Base-by-base conservation (phyloP, 35 echinoderm and acorn worm genomes). In the Apostichopus parvimensis region DNA sequence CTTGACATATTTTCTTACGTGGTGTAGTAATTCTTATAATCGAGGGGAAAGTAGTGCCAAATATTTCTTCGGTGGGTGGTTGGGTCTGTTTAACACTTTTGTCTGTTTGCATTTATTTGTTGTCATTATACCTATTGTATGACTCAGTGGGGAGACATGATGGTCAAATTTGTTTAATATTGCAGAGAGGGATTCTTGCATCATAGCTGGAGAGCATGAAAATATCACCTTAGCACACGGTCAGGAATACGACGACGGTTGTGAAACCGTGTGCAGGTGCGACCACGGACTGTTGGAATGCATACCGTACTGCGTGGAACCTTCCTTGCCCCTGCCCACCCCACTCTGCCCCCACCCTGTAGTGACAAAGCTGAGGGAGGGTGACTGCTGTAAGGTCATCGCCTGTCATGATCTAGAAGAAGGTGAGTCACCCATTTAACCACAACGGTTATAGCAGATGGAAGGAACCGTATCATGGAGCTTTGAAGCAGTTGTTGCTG, bases 391-490 rank as follows among this genome's bases (percentile, higher is more conserved):
- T 34, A 72, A 92, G 82, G 97, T 96, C 57, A 93, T 99, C 17
- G 95, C 93, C 2, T 99, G 97, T 88, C 95, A 99, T 17, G 94
- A 99, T 77, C 97, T 95, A 52, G 90, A 96, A 60, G 53, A 83
- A 96, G 90, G 97, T 99, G 87, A 82, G 91, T 61, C 8, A 61
- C 58, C 10, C 2, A 4, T 45, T 45, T 45, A 45, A 45, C 34
- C 34, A 45, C 34, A 4, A 45, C 4, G 34, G 34, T 45, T 34
- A 45, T 45, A 45, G 34, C 34, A 45, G 34, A 45, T 4, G 2
- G 2, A 45, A 45, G 2, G 2, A 45, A 45, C 2, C 34, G 2
- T 45, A 45, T 45, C 1, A 3, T 45, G 34, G 4, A 45, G 34
- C 34, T 4, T 28, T 1, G 26, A 28, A 28, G 26, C 26, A 28